phyloP scores from a whole-genome alignment of 2,888 invertebrate genomes.

The Phengaris arion region DNA sequence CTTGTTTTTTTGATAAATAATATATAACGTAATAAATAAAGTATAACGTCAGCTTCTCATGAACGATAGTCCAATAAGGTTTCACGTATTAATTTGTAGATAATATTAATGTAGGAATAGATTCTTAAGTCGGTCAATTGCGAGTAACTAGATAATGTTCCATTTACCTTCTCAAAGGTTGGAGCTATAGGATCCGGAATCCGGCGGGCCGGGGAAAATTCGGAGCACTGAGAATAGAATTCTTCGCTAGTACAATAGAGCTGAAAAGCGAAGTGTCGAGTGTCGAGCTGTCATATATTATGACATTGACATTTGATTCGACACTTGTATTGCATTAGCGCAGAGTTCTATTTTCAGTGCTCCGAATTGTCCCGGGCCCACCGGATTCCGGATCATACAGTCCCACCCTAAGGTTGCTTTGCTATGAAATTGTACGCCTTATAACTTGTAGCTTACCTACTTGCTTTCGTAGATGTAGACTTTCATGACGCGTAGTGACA shows the following conservation, averaged over 20 bases:
- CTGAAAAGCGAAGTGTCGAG: too few relatives aligned
- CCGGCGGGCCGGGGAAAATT: too few relatives aligned
- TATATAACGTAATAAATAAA: not conserved
- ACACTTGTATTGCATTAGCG: too few relatives aligned
- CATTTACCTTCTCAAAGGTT: slow-evolving; percentile 53
- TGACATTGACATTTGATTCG: too few relatives aligned
- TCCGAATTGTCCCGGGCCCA: too few relatives aligned
- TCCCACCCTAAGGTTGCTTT: slow-evolving; percentile 52
- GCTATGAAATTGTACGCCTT: slow-evolving; percentile 54
- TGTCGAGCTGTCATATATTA: too few relatives aligned
- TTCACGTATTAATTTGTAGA: slow-evolving; percentile 27
- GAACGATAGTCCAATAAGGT: slow-evolving; percentile 14
- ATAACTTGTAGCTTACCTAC: slow-evolving; percentile 45
- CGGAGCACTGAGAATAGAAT: too few relatives aligned
- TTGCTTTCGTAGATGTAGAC: slow-evolving; percentile 62
- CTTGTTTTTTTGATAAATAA: not conserved
- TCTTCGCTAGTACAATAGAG: too few relatives aligned
- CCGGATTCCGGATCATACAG: too few relatives aligned
- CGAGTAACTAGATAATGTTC: slow-evolving; percentile 48
- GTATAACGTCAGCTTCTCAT: slow-evolving; percentile 10
- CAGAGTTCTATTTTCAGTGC: too few relatives aligned
- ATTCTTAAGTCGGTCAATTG: slow-evolving; percentile 73
- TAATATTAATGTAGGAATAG: slow-evolving; percentile 52
- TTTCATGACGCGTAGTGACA: slow-evolving; percentile 43
- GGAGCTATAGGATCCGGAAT: slow-evolving; percentile 30